A percentile compares a stretch with the other conserved stretches of the same genome.
These are phyloP conservation scores for Rhynchonema sp. DNA, from an alignment of 2,888 invertebrate species.

Conservation along the genomic window DNA sequence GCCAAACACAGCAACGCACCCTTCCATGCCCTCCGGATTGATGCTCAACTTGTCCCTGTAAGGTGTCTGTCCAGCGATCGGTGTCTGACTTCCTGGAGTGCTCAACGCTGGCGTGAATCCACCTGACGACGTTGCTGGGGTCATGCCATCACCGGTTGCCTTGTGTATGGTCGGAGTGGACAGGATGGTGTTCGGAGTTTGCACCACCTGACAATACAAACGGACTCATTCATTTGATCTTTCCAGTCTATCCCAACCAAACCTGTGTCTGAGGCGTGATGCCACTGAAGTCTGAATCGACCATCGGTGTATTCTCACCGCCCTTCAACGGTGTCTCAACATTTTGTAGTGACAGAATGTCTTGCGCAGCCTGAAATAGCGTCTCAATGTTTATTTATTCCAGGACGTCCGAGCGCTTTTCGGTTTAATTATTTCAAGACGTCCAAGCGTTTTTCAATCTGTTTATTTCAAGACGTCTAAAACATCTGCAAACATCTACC, in stretches of 20 bases:
- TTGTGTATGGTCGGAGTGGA: constrained; percentile 30
- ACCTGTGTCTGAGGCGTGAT: constrained; percentile 56
- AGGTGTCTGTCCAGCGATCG: constrained; percentile 44
- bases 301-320: constrained; percentile 77
- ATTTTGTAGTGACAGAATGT: constrained; percentile 90
- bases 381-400: too few relatives aligned
- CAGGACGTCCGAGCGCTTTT: too few relatives aligned
- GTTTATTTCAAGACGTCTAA: too few relatives aligned
- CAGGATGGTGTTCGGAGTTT: constrained; percentile 75
- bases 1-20: too few relatives aligned
- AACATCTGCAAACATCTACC: too few relatives aligned
- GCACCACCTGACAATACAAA: constrained; percentile 42
- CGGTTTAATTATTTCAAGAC: too few relatives aligned
- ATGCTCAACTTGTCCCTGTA: constrained; percentile 81
- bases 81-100: neutral
- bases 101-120: neutral
- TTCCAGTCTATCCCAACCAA: too few relatives aligned
- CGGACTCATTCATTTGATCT: too few relatives aligned
- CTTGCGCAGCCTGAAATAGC: constrained; percentile 86
- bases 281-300: constrained; percentile 61
- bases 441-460: too few relatives aligned
- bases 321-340: constrained; percentile 92
- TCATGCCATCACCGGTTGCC: neutral
- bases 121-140: neutral
- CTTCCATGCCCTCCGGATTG: constrained; percentile 53